Conservation (phyloP, 2,113 vertebrate species). For the Mugil cephalus region DNA sequence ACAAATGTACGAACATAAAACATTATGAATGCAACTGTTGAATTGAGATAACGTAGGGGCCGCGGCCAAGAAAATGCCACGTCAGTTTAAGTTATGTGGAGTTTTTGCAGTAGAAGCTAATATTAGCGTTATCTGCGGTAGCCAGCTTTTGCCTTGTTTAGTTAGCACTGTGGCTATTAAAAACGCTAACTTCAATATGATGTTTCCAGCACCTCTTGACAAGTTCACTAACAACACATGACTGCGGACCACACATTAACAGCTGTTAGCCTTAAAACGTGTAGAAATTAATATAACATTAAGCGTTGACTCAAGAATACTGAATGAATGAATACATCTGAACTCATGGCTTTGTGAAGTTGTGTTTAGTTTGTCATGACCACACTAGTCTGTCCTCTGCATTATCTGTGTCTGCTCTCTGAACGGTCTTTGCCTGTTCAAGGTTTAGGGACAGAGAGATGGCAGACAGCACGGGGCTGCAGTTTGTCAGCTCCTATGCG, state of each 20-base stretch:
- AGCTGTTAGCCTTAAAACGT: neutral
- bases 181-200: neutral
- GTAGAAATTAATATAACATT: neutral
- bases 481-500: slow-evolving; percentile 94
- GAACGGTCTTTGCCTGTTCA: neutral
- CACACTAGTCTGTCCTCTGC: no score
- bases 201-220: neutral
- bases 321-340: no score
- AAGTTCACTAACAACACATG: neutral
- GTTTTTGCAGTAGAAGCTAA: neutral
- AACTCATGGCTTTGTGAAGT: neutral
- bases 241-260: no score
- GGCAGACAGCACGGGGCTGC: slow-evolving; percentile 89
- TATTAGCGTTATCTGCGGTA: neutral
- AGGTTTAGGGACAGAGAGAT: slow-evolving; percentile 72
- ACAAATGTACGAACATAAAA: rapidly evolving
- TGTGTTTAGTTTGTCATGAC: no score
- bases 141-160: neutral
- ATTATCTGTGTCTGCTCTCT: no score
- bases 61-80: rapidly evolving
- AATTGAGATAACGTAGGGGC: neutral
- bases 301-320: no score
- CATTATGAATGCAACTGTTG: neutral
- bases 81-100: neutral
- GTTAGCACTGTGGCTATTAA: neutral